Evolutionary conservation across 2,888 invertebrate genomes (phyloP).

Genomic region (Lasius platythorax): DNA sequence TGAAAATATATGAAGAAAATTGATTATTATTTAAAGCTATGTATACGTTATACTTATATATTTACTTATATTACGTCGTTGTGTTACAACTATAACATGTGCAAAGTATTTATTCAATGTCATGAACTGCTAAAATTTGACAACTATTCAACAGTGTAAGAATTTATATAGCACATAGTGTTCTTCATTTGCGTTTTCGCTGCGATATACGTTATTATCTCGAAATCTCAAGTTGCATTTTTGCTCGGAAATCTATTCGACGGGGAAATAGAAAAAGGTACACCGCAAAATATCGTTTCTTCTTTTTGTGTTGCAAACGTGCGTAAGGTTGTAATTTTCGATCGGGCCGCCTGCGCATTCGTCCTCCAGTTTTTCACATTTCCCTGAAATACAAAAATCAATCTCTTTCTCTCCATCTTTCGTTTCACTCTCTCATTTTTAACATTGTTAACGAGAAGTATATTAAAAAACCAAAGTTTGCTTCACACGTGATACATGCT

Average conservation of each 20-base stretch:
- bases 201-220: not conserved
- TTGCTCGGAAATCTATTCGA: not conserved
- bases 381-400: not conserved
- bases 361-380: constrained; percentile 16
- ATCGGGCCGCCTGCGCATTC: not conserved
- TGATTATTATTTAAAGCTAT: not conserved
- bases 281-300: not conserved
- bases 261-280: constrained; percentile 10
- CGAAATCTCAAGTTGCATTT: not conserved
- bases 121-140: not conserved
- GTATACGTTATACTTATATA: not conserved
- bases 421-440: constrained; percentile 1
- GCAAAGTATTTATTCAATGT: not conserved
- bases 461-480: not conserved
- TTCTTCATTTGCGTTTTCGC: not conserved
- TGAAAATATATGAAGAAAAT: not conserved
- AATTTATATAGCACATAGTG: not conserved
- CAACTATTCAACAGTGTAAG: not conserved
- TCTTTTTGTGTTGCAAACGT: not conserved
- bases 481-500: not conserved
- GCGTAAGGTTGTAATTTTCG: constrained; percentile 36
- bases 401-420: not conserved
- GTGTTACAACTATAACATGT: not conserved
- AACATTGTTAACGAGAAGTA: not conserved
- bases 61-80: not conserved